Evolutionary conservation across 2,797 vertebrate species (phyloP), one percentile per base, ranked within the genome.

Genomic region (Apogon hyalosoma): DNA sequence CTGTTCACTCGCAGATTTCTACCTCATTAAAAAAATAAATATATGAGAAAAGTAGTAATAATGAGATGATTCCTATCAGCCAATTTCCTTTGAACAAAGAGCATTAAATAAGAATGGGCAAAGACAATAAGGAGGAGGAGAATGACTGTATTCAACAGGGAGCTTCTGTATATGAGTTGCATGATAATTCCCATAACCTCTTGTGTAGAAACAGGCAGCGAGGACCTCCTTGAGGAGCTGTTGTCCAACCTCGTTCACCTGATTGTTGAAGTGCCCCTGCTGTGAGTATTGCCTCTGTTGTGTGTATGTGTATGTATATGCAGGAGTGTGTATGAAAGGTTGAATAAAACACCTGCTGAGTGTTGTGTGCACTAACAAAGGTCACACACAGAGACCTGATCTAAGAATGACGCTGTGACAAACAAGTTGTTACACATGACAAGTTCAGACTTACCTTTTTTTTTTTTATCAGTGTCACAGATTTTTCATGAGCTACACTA

Each of bases 191-290:
- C 56, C 62, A 60, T 10, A 39, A 36, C 48, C 51, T 65, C 8
- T 88, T 79, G 63, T 78, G 49, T 85, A 96, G 95, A 94, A 81
- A 50, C 82, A 0, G 93, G 92, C 21, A 87, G 88, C n/a, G 96
- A 96, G 88, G 96, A 97, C 77, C 96, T 99, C 74, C 92, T 98
- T 18, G 97, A 99, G 90, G 98, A 99, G 75, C 73, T 99, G 81
- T 87, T 99, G 64, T 97, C 94, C 82, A 97, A 96, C 91, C 94
- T 99, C 59, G 93, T 99, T 73, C 96, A 98, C 87, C 94, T 99
- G 80, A 96, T 98, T 47, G 96, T 98, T 56, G 97, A 99, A 88
- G 95, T 96, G 69, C 98, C 98, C 8, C 95, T 98, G 63, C 83
- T 98, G 97, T 98, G 92, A 97, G 97, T 96, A 81, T 65, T 52